phyloP scores from a whole-genome alignment of 2,113 vertebrate genomes.

The Eulacestoma nigropectus region DNA sequence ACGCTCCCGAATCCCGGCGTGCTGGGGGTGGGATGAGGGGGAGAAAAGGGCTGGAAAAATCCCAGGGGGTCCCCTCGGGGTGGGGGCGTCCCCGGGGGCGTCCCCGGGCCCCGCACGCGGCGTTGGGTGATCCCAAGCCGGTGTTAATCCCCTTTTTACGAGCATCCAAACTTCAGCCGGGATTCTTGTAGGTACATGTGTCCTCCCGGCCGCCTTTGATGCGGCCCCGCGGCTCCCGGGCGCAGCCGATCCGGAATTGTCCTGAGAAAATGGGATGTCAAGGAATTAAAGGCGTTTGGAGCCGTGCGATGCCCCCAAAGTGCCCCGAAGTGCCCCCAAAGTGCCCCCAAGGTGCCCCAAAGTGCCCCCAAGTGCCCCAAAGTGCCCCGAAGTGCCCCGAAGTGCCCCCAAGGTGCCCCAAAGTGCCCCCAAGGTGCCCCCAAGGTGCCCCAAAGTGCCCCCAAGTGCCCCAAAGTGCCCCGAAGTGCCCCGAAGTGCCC shows the following conservation, averaged over 20 bases:
- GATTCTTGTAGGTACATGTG: slow-evolving; percentile 72
- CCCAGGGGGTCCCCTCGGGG: background rate
- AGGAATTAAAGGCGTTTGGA: slow-evolving; percentile 24
- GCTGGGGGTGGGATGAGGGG: background rate
- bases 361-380: rapidly evolving
- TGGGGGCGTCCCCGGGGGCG: background rate
- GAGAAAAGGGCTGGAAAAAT: background rate
- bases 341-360: rapidly evolving
- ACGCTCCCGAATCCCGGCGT: slow-evolving; percentile 37
- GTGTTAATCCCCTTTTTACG: slow-evolving; percentile 72
- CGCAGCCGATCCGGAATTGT: slow-evolving; percentile 66
- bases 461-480: rapidly evolving
- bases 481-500: rapidly evolving
- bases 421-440: rapidly evolving
- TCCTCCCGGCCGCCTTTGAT: slow-evolving; percentile 63
- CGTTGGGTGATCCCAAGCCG: slow-evolving; percentile 60
- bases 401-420: rapidly evolving
- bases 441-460: rapidly evolving
- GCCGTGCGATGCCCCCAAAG: background rate
- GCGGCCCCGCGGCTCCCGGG: slow-evolving; percentile 67
- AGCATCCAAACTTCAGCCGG: slow-evolving; percentile 70
- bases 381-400: too few relatives aligned
- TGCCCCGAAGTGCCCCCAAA: background rate
- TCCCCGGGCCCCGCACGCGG: background rate
- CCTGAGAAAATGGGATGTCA: slow-evolving; percentile 39